phyloP scores from a whole-genome alignment of 2,113 vertebrate genomes.

The Pseudolaguvia tuberculata region DNA sequence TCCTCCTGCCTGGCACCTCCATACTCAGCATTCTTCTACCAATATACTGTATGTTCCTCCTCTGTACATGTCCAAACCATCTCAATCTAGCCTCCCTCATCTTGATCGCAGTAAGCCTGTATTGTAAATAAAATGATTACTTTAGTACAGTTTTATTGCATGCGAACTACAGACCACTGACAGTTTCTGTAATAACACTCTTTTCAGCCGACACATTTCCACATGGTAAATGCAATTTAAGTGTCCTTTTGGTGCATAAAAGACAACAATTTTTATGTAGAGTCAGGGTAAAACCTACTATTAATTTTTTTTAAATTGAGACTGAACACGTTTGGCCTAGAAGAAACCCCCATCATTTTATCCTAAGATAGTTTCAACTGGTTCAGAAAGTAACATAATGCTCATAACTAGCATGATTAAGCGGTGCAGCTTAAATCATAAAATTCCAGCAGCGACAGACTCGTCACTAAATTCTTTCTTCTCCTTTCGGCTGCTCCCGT shows the following conservation, averaged over 20 bases:
- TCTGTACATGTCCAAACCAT: too few relatives aligned
- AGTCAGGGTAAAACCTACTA: not conserved
- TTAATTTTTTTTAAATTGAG: slow-evolving; percentile 3
- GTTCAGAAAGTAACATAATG: not conserved
- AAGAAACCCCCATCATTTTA: slow-evolving; percentile 5
- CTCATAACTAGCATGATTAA: too few relatives aligned
- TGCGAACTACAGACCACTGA: not conserved
- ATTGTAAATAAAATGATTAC: not conserved
- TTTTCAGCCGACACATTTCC: slow-evolving; percentile 17
- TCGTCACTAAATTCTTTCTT: too few relatives aligned
- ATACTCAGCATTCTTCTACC: too few relatives aligned
- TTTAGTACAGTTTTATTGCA: slow-evolving; percentile 1
- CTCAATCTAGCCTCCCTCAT: too few relatives aligned
- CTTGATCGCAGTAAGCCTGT: too few relatives aligned
- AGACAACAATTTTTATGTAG: not conserved
- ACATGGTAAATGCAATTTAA: slow-evolving; percentile 25
- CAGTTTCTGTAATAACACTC: not conserved
- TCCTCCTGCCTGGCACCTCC: too few relatives aligned
- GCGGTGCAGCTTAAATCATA: too few relatives aligned
- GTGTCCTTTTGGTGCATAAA: slow-evolving; percentile 2
- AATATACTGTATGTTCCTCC: too few relatives aligned
- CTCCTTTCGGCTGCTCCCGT: too few relatives aligned
- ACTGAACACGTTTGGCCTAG: slow-evolving; percentile 1
- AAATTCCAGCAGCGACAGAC: too few relatives aligned
- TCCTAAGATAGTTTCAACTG: not conserved